Conservation (phyloP, 2,797 vertebrate genomes). For the Gastrophryne carolinensis region DNA sequence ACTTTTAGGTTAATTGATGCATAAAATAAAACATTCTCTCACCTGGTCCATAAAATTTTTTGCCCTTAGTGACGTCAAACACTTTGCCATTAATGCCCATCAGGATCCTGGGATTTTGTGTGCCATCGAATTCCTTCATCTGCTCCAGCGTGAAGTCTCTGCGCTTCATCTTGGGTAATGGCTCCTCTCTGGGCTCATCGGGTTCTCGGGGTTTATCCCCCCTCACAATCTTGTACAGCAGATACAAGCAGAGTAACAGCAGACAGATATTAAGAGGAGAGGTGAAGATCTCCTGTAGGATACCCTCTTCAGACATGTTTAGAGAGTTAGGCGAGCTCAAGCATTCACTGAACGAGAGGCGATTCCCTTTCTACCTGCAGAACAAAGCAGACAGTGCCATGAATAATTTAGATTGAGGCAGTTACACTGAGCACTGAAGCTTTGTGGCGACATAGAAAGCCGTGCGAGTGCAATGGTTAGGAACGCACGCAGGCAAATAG, state of each 20-base stretch:
- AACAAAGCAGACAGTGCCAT: not conserved
- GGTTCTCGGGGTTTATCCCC: conserved; percentile 74
- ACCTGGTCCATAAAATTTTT: conserved; percentile 95
- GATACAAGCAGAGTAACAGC: conserved; percentile 85
- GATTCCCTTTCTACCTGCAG: not conserved
- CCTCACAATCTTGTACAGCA: conserved; percentile 88
- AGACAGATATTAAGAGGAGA: conserved; percentile 88
- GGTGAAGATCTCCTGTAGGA: conserved; percentile 86
- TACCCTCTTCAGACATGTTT: conserved; percentile 55
- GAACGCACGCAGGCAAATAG: not conserved
- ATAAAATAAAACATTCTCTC: conserved; percentile 18
- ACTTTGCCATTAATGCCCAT: conserved; percentile 93
- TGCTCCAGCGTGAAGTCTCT: conserved; percentile 84
- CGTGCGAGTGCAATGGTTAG: not conserved
- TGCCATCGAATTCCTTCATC: conserved; percentile 81
- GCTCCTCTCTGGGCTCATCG: conserved; percentile 64
- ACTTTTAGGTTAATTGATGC: not conserved
- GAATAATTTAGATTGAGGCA: not conserved
- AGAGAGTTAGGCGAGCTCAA: not conserved
- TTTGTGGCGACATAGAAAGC: not conserved
- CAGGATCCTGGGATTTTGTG: conserved; percentile 80
- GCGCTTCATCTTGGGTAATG: conserved; percentile 79
- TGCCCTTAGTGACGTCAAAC: conserved; percentile 90
- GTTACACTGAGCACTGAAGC: not conserved
- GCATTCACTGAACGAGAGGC: not conserved